These are phyloP conservation scores for Malacoraja senta DNA, from an alignment of 2,797 vertebrate species.

Conservation along the genomic window DNA sequence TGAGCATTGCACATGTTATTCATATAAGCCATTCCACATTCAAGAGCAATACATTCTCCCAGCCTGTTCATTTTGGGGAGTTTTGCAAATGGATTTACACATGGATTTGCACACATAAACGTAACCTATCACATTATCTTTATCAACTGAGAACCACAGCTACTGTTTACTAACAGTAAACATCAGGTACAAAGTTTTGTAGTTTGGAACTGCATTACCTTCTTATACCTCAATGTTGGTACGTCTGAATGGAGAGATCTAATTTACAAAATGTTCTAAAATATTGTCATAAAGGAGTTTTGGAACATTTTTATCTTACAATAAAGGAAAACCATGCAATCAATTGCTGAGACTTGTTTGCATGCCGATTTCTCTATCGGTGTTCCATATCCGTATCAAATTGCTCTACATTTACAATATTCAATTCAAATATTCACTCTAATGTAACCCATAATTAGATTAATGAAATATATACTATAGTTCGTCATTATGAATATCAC, in stretches of 20 bases:
- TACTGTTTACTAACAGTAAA: not conserved
- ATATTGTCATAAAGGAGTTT: not conserved
- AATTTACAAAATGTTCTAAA: not conserved
- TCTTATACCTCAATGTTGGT: not conserved
- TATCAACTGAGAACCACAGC: not conserved
- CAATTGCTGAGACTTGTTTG: too few relatives aligned
- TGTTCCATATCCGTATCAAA: too few relatives aligned
- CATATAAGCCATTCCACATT: not conserved
- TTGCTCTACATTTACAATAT: too few relatives aligned
- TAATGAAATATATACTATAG: too few relatives aligned
- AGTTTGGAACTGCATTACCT: not conserved
- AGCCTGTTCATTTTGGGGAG: not conserved
- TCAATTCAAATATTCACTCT: too few relatives aligned
- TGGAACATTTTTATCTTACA: too few relatives aligned
- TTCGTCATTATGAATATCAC: too few relatives aligned
- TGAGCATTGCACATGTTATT: not conserved
- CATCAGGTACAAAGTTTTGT: not conserved
- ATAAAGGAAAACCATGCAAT: too few relatives aligned
- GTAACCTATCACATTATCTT: not conserved
- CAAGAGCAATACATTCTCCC: not conserved
- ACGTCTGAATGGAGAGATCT: not conserved
- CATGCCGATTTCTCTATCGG: too few relatives aligned
- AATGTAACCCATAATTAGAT: too few relatives aligned
- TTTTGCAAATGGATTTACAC: not conserved
- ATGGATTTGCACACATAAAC: too few relatives aligned